phyloP scores from a whole-genome alignment of 2,888 invertebrate genomes.

The Hemaris fuciformis region DNA sequence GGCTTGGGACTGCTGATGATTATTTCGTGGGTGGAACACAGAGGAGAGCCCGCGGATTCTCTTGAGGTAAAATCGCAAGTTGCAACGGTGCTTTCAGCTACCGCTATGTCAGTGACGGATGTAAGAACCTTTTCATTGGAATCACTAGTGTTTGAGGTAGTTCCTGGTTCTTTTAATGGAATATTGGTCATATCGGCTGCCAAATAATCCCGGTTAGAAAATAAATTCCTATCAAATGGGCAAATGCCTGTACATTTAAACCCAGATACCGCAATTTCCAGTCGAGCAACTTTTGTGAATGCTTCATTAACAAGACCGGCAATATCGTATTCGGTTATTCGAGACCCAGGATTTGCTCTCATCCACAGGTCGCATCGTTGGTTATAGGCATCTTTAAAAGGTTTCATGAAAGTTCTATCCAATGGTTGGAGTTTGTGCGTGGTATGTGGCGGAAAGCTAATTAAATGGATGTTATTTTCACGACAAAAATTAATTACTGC shows the following conservation, averaged over 20 bases:
- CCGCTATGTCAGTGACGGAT: too few relatives aligned
- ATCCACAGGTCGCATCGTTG: conserved; percentile 25
- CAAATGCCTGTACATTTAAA: conserved; percentile 27
- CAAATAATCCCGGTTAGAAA: background rate
- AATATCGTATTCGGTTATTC: conserved; percentile 27
- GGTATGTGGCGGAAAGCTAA: conserved; percentile 27
- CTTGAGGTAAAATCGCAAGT: too few relatives aligned
- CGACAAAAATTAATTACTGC: conserved; percentile 26
- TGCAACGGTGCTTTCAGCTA: too few relatives aligned
- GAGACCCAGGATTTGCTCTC: conserved; percentile 25
- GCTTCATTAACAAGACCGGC: conserved; percentile 19
- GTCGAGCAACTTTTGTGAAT: conserved; percentile 18
- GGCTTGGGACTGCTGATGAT: too few relatives aligned
- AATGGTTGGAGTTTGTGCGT: conserved; percentile 31
- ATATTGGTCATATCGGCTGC: conserved; percentile 9
- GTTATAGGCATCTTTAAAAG: conserved; percentile 26
- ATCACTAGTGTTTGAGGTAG: too few relatives aligned
- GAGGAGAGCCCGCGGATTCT: too few relatives aligned
- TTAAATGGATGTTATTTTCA: conserved; percentile 24
- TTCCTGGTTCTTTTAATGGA: background rate
- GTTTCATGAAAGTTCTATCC: conserved; percentile 31
- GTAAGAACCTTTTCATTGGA: too few relatives aligned
- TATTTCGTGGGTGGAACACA: too few relatives aligned
- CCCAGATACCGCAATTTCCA: conserved; percentile 22
- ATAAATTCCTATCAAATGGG: conserved; percentile 20